phyloP scores from a whole-genome alignment of 2,113 vertebrate genomes.

The Mobula birostris region DNA sequence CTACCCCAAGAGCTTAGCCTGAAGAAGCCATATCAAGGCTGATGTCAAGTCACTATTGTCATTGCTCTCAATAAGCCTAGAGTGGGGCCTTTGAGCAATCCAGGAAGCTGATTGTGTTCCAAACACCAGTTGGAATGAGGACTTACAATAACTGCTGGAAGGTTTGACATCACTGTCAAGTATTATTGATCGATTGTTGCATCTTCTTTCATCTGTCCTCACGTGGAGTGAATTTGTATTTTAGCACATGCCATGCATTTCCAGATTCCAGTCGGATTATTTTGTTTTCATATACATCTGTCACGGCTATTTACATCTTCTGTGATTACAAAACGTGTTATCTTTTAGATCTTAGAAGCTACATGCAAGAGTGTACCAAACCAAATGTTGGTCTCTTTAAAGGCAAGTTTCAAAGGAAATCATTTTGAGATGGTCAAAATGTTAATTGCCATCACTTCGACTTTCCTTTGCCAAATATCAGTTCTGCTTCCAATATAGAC shows the following conservation, averaged over 20 bases:
- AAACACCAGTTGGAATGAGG: no score
- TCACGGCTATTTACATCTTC: not conserved
- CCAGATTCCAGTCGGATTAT: not conserved
- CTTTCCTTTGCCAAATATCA: not conserved
- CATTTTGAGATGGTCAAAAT: not conserved
- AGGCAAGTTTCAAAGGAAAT: not conserved
- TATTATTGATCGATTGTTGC: no score
- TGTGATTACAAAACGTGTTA: not conserved
- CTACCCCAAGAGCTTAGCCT: no score
- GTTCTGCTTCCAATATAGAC: not conserved
- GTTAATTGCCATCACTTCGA: not conserved
- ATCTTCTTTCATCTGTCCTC: no score
- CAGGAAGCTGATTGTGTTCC: no score
- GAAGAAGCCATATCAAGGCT: no score
- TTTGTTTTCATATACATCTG: not conserved
- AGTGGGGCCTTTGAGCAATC: no score
- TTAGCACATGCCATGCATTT: not conserved
- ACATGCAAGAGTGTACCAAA: not conserved
- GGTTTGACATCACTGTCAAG: no score
- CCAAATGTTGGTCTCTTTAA: not conserved
- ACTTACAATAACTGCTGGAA: no score
- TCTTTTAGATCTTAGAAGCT: not conserved
- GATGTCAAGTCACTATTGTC: no score
- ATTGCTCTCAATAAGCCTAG: no score
- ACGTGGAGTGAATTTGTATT: not conserved